Conservation (phyloP, 2,113 vertebrate species). For the Plecotus auritus region DNA sequence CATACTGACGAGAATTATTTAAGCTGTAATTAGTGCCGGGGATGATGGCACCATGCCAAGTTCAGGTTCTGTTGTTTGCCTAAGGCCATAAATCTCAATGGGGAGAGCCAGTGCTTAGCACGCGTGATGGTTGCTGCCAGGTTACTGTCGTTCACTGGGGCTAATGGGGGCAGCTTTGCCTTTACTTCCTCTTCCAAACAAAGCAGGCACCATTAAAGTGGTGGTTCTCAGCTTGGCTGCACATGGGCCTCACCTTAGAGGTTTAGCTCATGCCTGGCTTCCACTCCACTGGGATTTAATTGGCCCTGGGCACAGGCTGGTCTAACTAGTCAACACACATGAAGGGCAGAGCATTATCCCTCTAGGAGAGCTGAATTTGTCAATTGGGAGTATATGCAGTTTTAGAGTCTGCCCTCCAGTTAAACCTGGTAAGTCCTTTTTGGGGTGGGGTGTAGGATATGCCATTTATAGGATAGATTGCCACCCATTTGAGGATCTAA, state of each 20-base stretch:
- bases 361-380: not conserved
- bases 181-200: conserved; percentile 24
- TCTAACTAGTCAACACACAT: not conserved
- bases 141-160: not conserved
- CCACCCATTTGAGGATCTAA: not conserved
- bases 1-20: conserved; percentile 46
- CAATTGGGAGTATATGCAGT: not conserved
- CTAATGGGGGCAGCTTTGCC: not conserved
- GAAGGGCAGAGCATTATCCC: not conserved
- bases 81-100: conserved; percentile 40
- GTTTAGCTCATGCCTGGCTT: not conserved
- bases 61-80: conserved; percentile 39
- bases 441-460: not conserved
- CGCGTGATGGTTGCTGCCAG: not conserved
- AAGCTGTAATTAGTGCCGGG: conserved; percentile 43
- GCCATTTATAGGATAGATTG: not conserved
- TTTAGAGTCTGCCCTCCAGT: not conserved
- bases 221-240: not conserved
- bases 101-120: conserved; percentile 33
- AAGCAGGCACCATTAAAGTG: not conserved
- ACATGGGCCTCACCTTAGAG: not conserved
- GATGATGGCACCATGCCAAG: conserved; percentile 20
- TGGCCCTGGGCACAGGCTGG: not conserved
- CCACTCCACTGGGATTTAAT: not conserved
- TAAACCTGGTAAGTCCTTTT: not conserved